These are phyloP conservation scores for Margarornis squamiger DNA, from an alignment of 2,797 vertebrate species.

Conservation along the genomic window DNA sequence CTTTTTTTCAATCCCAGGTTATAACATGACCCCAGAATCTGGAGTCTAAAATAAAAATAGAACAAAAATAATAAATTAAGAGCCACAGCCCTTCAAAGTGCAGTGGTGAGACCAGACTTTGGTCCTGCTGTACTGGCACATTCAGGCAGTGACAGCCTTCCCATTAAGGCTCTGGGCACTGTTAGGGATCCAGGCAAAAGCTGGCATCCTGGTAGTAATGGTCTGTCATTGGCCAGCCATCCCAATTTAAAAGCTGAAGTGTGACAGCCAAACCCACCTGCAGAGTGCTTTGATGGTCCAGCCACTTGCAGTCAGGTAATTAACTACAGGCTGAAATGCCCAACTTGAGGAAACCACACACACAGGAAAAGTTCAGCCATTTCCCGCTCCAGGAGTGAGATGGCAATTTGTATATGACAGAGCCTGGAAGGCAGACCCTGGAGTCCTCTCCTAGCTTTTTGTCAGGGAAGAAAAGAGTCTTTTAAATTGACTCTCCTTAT, in stretches of 20 bases:
- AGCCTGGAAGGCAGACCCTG: not conserved
- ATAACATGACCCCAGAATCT: not conserved
- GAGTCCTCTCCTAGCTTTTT: not conserved
- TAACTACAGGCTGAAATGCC: not conserved
- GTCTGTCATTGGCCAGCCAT: not conserved
- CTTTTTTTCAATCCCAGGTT: not conserved
- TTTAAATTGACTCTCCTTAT: not conserved
- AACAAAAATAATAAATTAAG: not conserved
- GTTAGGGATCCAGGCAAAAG: not conserved
- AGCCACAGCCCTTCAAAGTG: not conserved
- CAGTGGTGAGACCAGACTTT: not conserved
- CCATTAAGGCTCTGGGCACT: not conserved
- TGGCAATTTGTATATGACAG: not conserved
- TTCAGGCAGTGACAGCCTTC: not conserved
- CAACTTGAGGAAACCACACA: accelerated
- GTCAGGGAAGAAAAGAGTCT: not conserved
- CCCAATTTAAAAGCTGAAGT: not conserved
- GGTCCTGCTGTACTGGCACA: not conserved
- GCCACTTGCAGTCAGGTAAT: not conserved
- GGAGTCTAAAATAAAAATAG: not conserved
- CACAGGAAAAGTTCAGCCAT: not conserved
- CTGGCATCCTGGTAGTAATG: not conserved
- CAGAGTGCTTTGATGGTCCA: not conserved
- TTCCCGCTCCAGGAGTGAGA: not conserved
- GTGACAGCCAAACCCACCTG: not conserved